Base-by-base conservation (phyloP, 92 coral and sea anemone species). In the Metridium senile region DNA sequence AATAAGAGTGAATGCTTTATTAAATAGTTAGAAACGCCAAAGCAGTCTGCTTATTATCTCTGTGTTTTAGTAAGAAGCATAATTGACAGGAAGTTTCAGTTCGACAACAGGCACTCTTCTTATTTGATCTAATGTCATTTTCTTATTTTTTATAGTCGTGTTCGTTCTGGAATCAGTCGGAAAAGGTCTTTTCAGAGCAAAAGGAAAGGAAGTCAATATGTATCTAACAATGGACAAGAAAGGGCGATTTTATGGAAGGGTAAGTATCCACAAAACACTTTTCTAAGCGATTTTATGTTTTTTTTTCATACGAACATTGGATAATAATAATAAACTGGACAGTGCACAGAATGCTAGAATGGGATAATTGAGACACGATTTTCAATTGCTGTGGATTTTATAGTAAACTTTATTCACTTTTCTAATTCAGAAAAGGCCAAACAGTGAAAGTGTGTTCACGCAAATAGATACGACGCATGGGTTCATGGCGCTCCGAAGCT, bases 191-290 rank as follows among this genome's bases (percentile, higher is more conserved):
- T 27, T 77, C 26, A 66, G 74, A 66, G 75, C 66, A 23, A 65
- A 54, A 22, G 82, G 74, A 30, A 53, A 43, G 18, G 34, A 26
- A 52, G 30, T 51, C 1, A 33, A 52, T 0, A 17, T 56, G 28
- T 77, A 77, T 77, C 22, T 77, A 32, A 66, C 82, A 20, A 77
- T 77, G 82, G 74, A 77, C 51, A 68, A 65, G 19, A 32, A 21
- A 2, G 82, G 82, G 56, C 25, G 39, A 49, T 61, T 67, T 19
- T 66, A 66, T 25, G 69, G 74, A n/a, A 51, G 21, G 56, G 82
- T 77, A 72, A 72, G 66, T 59, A 22, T 10, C 23, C n/a, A n/a
- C n/a, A n/a, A n/a, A n/a, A 16, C 61, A 16, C 6, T 16, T 16
- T 54, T 16, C 4, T 16, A 45, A 8, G 51, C 9, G 51, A 45